Percentiles rank a stretch among this genome's conserved stretches.
phyloP scores from a whole-genome alignment of 2,888 invertebrate genomes.

The Linnaemya vulpina region DNA sequence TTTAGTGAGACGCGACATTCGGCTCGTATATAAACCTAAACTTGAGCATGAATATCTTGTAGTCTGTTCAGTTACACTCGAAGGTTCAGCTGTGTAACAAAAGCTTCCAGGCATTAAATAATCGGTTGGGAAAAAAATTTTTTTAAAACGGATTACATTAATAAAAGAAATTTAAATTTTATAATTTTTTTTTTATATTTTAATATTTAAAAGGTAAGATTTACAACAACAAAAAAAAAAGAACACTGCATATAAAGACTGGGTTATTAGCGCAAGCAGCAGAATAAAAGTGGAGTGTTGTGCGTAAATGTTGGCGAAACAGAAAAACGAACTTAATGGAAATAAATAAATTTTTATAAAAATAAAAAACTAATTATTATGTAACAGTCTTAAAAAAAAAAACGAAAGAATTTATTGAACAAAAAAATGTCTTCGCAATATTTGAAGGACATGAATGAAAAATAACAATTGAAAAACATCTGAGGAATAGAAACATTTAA shows the following conservation, averaged over 20 bases:
- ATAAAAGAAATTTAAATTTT: conserved; percentile 57
- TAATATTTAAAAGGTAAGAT: conserved; percentile 69
- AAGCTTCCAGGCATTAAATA: conserved; percentile 71
- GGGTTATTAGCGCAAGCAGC: neutral
- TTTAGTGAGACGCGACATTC: conserved; percentile 60
- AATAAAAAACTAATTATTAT: conserved; percentile 32
- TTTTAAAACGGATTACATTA: conserved; percentile 36
- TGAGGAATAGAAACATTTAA: conserved; percentile 16
- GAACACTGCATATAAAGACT: neutral
- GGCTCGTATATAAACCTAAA: conserved; percentile 78
- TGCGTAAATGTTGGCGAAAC: neutral
- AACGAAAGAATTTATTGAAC: conserved; percentile 11
- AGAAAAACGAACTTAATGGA: neutral
- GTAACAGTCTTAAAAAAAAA: conserved; percentile 20
- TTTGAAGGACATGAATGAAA: conserved; percentile 64
- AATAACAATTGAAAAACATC: conserved; percentile 14
- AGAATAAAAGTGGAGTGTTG: conserved; percentile 46
- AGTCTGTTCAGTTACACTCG: conserved; percentile 79
- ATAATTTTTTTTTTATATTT: conserved; percentile 54
- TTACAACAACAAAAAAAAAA: no score
- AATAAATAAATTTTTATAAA: conserved; percentile 26
- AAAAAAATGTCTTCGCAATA: neutral
- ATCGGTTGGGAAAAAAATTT: conserved; percentile 36
- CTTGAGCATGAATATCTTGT: conserved; percentile 74
- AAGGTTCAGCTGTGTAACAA: conserved; percentile 77